Conservation (phyloP, 1,140 invertebrate species). For the Polypedilum vanderplanki region DNA sequence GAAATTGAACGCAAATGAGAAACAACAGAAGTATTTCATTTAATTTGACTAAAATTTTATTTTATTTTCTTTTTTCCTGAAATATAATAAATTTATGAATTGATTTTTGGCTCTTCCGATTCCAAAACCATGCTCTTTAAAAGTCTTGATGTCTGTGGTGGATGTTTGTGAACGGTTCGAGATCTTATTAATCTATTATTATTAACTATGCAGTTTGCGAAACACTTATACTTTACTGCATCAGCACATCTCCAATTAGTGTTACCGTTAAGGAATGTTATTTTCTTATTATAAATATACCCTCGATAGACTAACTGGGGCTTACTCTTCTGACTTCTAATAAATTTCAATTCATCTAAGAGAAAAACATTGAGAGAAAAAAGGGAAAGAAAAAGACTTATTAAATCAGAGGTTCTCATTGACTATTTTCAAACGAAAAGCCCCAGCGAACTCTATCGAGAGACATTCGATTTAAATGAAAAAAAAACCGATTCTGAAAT, state of each 20-base stretch:
- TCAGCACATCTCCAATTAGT: slow-evolving; percentile 41
- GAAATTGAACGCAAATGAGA: not conserved
- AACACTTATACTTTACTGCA: slow-evolving; percentile 38
- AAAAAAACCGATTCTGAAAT: slow-evolving; percentile 6
- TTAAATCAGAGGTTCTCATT: not conserved
- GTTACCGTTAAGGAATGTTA: slow-evolving; percentile 41
- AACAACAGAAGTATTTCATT: not conserved
- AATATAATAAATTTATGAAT: not conserved
- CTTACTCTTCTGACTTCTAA: slow-evolving; percentile 41
- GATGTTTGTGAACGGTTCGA: slow-evolving; percentile 37
- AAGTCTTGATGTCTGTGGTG: slow-evolving; percentile 35
- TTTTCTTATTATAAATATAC: slow-evolving; percentile 41
- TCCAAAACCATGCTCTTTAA: slow-evolving; percentile 37
- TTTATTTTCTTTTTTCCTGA: not conserved
- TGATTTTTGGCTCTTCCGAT: slow-evolving; percentile 32
- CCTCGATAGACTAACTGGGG: slow-evolving; percentile 39
- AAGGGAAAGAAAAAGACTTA: not conserved
- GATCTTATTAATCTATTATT: slow-evolving; percentile 36
- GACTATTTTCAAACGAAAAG: not conserved
- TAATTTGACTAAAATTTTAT: not conserved
- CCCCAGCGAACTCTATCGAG: not conserved
- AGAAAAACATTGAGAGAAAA: not conserved
- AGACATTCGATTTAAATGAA: not conserved
- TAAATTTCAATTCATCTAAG: slow-evolving; percentile 33
- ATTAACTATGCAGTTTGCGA: slow-evolving; percentile 40